Conservation (phyloP, 2,797 vertebrate genomes). For the Melopsittacus undulatus region DNA sequence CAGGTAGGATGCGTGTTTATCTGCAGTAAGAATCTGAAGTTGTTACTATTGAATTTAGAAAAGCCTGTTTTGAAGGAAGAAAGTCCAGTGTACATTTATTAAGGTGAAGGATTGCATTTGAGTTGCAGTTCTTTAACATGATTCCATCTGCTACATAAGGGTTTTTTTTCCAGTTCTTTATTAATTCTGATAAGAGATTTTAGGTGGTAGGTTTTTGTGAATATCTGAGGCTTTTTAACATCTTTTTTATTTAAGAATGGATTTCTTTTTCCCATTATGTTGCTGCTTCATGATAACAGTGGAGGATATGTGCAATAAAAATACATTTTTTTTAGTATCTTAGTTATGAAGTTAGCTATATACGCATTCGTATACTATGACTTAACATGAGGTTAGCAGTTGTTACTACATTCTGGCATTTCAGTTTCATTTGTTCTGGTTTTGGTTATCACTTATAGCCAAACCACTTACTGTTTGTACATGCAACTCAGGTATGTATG, state of each 20-base stretch:
- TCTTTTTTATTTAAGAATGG: neutral
- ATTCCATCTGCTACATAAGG: neutral
- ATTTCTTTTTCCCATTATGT: neutral
- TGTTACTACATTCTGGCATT: neutral
- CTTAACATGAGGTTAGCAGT: neutral
- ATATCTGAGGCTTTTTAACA: neutral
- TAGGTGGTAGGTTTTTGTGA: neutral
- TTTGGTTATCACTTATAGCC: neutral
- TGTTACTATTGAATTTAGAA: neutral
- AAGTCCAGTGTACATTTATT: neutral
- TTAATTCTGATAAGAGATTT: neutral
- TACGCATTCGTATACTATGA: neutral
- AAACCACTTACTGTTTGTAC: neutral
- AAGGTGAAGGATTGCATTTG: neutral
- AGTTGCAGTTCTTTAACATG: neutral
- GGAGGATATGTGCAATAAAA: neutral
- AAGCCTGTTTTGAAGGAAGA: neutral
- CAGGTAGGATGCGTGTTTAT: slow-evolving; percentile 81
- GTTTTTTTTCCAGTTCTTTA: neutral
- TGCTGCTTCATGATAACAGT: neutral
- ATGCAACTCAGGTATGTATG: neutral
- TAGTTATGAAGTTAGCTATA: neutral
- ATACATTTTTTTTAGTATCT: neutral
- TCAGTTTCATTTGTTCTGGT: neutral
- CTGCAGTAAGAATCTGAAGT: neutral